Conservation (phyloP, 2,888 invertebrate genomes). For the Microplitis manilae region DNA sequence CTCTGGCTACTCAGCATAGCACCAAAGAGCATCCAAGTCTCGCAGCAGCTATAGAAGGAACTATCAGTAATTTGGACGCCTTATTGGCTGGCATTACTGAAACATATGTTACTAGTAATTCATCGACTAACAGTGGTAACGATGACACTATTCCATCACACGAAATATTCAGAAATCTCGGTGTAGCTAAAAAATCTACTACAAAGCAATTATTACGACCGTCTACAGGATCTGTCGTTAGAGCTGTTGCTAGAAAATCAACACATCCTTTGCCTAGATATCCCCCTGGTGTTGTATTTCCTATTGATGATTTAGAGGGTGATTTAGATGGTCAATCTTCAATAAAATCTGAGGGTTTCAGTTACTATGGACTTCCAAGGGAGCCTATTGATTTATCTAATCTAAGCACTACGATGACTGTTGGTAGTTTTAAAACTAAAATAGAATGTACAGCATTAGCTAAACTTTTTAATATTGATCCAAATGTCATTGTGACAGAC, state of each 20-base stretch:
- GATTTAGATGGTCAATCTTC: slow-evolving; percentile 37
- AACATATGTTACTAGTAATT: slow-evolving; percentile 20
- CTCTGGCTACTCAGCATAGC: slow-evolving; percentile 62
- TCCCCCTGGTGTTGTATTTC: slow-evolving; percentile 49
- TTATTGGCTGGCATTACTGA: slow-evolving; percentile 52
- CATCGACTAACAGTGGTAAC: neutral
- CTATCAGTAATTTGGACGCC: slow-evolving; percentile 50
- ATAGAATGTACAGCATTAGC: slow-evolving; percentile 74
- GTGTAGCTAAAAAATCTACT: slow-evolving; percentile 72
- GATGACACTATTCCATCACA: slow-evolving; percentile 35
- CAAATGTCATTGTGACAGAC: slow-evolving; percentile 72
- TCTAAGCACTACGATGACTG: slow-evolving; percentile 74
- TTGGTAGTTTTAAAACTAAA: slow-evolving; percentile 73
- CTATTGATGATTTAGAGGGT: slow-evolving; percentile 45
- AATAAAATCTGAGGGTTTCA: slow-evolving; percentile 17
- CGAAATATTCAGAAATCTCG: slow-evolving; percentile 46
- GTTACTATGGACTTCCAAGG: slow-evolving; percentile 73
- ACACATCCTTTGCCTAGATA: slow-evolving; percentile 70
- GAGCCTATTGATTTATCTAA: slow-evolving; percentile 69
- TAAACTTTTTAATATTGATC: slow-evolving; percentile 73
- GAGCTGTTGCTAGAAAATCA: slow-evolving; percentile 72
- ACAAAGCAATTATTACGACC: slow-evolving; percentile 55
- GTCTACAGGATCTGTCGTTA: slow-evolving; percentile 46
- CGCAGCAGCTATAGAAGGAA: slow-evolving; percentile 59
- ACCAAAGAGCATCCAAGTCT: slow-evolving; percentile 60